Base-by-base conservation (phyloP, 2,797 vertebrate species). In the Diglossa cyanea region DNA sequence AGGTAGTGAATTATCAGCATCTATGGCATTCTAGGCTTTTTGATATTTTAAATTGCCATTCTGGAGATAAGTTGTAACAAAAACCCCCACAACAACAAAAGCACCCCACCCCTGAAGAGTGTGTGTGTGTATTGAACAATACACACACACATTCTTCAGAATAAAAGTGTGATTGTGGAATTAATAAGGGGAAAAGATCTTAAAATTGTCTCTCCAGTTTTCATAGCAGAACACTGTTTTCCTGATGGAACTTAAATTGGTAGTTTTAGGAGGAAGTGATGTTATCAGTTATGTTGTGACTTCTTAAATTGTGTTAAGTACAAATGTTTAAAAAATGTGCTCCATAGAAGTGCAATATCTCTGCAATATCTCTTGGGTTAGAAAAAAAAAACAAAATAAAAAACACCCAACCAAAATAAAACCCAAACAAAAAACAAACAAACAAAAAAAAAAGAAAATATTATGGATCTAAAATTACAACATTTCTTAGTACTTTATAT, bases 101-200 rank as follows among this genome's bases (percentile, higher is more conserved):
- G n/a, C 24, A 2, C 1, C 1, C 15, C 21, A 40, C 2, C 5
- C 40, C 37, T 42, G 35, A 35, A 35, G 35, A 35, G 8, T 35
- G 35, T 35, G 35, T 35, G 35, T 35, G 35, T 35, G 35, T 35
- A 35, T 35, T 35, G 35, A 35, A 19, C 19, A 60, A 11, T 26
- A 51, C 50, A n/a, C 23, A 15, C 24, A 17, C 30, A 16, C 14
- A 25, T 72, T 77, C 15, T 78, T 58, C 58, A 81, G 53, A 80
- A 17, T 13, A 47, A 16, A 90, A 68, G 4, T 47, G 30, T 61
- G 50, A 39, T 16, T 62, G 4, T 19, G 50, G 3, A 60, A 35
- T 60, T 86, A 84, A 25, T 47, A 60, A 45, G 18, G 18, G 15
- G 19, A 53, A 88, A 47, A 76, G 14, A 84, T 16, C 13, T 72